Percentiles rank a stretch among this genome's conserved stretches.
Evolutionary conservation across 2,113 vertebrate species (phyloP).

Genomic region (Labeo catla): DNA sequence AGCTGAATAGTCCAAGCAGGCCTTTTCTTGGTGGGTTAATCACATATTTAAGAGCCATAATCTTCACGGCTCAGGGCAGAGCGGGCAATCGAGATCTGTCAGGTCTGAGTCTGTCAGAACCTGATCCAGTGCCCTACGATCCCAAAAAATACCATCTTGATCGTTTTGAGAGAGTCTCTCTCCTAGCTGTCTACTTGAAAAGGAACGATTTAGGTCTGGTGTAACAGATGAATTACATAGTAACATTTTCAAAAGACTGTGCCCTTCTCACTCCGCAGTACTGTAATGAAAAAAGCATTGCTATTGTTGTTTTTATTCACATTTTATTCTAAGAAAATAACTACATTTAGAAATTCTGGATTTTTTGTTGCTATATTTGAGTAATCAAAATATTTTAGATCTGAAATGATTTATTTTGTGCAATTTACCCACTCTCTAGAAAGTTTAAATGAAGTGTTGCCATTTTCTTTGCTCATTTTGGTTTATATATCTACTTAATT

Average conservation of each 20-base stretch:
- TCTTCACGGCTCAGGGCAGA: conserved; percentile 9
- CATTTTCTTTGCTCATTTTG: not conserved
- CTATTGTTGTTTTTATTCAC: too few species aligned
- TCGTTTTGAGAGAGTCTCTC: not conserved
- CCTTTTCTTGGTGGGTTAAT: conserved; percentile 11
- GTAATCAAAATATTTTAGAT: not conserved
- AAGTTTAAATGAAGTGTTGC: not conserved
- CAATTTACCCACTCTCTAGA: not conserved
- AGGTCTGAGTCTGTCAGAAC: not conserved
- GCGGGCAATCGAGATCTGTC: not conserved
- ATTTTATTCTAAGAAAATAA: not conserved
- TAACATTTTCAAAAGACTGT: too few species aligned
- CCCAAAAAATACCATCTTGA: not conserved
- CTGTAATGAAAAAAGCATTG: too few species aligned
- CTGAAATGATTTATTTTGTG: not conserved
- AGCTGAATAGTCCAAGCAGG: not conserved
- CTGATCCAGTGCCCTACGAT: conserved; percentile 8
- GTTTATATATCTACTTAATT: not conserved
- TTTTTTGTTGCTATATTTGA: not conserved
- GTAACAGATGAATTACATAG: not conserved
- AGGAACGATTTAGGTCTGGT: not conserved
- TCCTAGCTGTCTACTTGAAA: not conserved
- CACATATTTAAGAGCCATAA: conserved; percentile 11
- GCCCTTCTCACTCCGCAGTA: too few species aligned
- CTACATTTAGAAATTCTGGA: not conserved